These are phyloP conservation scores for Terebella lapidaria DNA, from an alignment of 2,888 invertebrate species.

Conservation along the genomic window DNA sequence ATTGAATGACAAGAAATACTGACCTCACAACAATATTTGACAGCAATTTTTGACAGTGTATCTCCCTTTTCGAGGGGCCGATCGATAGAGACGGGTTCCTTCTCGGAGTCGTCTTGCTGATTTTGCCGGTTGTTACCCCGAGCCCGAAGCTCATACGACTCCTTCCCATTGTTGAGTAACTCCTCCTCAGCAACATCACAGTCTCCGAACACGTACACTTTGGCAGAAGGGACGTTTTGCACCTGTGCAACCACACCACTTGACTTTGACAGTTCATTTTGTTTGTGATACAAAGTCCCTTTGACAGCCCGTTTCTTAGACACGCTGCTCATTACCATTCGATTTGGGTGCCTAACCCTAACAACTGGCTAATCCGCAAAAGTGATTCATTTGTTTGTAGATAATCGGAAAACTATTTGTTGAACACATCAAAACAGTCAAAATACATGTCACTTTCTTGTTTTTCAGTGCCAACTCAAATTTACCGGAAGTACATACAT, in stretches of 20 bases:
- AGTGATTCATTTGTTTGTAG: too few relatives aligned
- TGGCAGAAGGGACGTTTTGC: background rate
- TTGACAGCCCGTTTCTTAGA: background rate
- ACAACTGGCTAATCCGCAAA: too few relatives aligned
- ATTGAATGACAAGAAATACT: too few relatives aligned
- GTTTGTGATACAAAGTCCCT: background rate
- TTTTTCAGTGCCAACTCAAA: too few relatives aligned
- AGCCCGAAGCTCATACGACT: background rate
- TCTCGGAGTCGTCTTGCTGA: background rate
- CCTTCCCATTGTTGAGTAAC: background rate
- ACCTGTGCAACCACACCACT: background rate
- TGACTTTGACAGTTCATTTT: too few relatives aligned
- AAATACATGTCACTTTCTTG: too few relatives aligned
- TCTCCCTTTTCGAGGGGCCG: background rate
- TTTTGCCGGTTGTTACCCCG: background rate
- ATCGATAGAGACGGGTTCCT: background rate
- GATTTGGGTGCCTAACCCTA: too few relatives aligned
- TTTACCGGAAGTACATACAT: too few relatives aligned
- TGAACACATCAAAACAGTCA: too few relatives aligned
- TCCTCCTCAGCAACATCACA: conserved; percentile 1
- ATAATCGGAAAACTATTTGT: too few relatives aligned
- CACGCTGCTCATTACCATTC: background rate
- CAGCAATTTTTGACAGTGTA: background rate
- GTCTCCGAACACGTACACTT: background rate
- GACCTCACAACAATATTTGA: background rate